Percentiles rank a stretch among this genome's conserved stretches.
These are phyloP conservation scores for Aphyosemion australe DNA, from an alignment of 2,113 vertebrate genomes.

Conservation along the genomic window DNA sequence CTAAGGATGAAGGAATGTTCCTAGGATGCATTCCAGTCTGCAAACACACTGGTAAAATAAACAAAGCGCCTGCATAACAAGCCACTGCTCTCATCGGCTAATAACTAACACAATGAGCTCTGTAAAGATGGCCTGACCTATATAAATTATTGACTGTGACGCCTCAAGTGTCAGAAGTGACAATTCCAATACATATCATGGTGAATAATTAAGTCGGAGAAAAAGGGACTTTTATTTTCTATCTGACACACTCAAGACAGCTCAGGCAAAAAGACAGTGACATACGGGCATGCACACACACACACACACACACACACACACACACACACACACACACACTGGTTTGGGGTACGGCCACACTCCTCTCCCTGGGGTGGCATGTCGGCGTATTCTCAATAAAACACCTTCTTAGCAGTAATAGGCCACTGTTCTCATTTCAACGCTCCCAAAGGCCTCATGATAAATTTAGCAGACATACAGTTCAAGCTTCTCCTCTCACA, in stretches of 20 bases:
- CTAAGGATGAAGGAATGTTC: slow-evolving; percentile 69
- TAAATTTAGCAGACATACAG: slow-evolving; percentile 89
- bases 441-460: slow-evolving; percentile 88
- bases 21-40: slow-evolving; percentile 62
- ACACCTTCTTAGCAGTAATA: slow-evolving; percentile 92
- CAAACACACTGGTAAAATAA: slow-evolving; percentile 72
- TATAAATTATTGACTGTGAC: slow-evolving; percentile 77
- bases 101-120: slow-evolving; percentile 69
- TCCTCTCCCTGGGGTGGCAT: slow-evolving; percentile 78
- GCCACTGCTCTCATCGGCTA: slow-evolving; percentile 65
- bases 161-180: slow-evolving; percentile 78
- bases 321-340: slow-evolving; percentile 37
- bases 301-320: slow-evolving; percentile 24
- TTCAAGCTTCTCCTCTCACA: slow-evolving; percentile 78
- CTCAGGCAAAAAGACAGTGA: slow-evolving; percentile 50
- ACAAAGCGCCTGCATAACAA: slow-evolving; percentile 62
- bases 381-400: slow-evolving; percentile 88
- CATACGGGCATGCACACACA: slow-evolving; percentile 30
- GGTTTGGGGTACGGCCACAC: slow-evolving; percentile 67
- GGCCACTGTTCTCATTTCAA: slow-evolving; percentile 90
- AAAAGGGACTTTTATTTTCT: slow-evolving; percentile 67
- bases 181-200: slow-evolving; percentile 73
- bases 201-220: slow-evolving; percentile 73
- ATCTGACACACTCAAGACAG: slow-evolving; percentile 54
- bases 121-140: slow-evolving; percentile 68